Conservation (phyloP, 2,797 vertebrate species). For the Hippocampus kuda region DNA sequence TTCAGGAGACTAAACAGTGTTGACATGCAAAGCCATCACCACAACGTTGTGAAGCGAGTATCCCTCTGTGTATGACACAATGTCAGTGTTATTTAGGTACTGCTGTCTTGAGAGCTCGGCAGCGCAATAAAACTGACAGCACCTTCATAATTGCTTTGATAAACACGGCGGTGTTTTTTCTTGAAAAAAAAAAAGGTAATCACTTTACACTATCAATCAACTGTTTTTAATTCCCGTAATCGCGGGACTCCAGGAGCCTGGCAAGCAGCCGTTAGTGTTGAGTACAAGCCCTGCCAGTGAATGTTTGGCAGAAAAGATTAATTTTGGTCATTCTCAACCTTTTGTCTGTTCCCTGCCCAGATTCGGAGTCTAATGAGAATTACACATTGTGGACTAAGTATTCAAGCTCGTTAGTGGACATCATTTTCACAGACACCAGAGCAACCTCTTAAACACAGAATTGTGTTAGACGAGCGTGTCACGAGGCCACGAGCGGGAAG, state of each 20-base stretch:
- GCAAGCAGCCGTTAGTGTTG: not conserved
- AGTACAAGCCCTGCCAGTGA: not conserved
- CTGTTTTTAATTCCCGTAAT: constrained; percentile 18
- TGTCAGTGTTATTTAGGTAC: constrained; percentile 3
- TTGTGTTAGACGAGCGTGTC: not conserved
- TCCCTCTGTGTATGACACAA: not conserved
- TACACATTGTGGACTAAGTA: not conserved
- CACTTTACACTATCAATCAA: constrained; percentile 12
- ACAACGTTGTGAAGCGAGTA: not conserved
- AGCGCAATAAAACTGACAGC: constrained; percentile 1
- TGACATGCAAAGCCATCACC: not conserved
- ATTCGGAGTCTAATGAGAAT: not conserved
- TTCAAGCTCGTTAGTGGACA: not conserved
- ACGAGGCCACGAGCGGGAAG: not conserved
- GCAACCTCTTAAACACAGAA: not conserved
- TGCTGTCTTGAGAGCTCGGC: constrained; percentile 2
- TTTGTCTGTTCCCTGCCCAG: constrained; percentile 4
- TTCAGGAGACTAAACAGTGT: not conserved
- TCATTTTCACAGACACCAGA: constrained; percentile 5
- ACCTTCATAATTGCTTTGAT: constrained; percentile 1
- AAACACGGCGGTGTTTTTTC: not conserved
- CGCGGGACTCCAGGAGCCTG: constrained; percentile 9
- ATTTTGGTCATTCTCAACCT: constrained; percentile 5
- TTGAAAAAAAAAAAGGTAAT: constrained; percentile 3
- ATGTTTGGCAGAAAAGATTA: not conserved